Conservation (phyloP, 1,140 invertebrate species). For the Metaphire vulgaris region DNA sequence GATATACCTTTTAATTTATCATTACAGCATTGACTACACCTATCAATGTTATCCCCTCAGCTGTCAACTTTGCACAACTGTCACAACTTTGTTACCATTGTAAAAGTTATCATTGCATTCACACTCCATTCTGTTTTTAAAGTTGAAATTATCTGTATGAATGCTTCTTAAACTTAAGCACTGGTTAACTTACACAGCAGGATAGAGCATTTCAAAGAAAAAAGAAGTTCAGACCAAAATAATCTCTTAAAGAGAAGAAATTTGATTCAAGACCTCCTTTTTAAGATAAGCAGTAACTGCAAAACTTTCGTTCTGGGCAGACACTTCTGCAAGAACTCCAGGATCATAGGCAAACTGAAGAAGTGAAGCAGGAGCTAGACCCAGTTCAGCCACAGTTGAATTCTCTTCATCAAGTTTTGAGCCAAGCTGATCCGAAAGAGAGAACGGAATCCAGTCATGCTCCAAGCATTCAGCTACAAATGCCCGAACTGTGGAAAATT, state of each 20-base stretch:
- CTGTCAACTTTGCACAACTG: too few species aligned
- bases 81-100: too few species aligned
- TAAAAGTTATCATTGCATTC: too few species aligned
- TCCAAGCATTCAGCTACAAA: slow-evolving; percentile 44
- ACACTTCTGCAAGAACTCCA: slow-evolving; percentile 38
- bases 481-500: slow-evolving; percentile 35
- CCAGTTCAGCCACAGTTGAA: slow-evolving; percentile 43
- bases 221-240: too few species aligned
- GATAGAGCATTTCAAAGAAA: too few species aligned
- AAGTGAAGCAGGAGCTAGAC: slow-evolving; percentile 48
- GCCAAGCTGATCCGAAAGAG: slow-evolving; percentile 36
- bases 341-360: slow-evolving; percentile 47
- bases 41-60: too few species aligned
- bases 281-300: slow-evolving; percentile 32
- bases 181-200: too few species aligned
- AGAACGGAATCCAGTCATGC: slow-evolving; percentile 49
- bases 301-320: slow-evolving; percentile 36
- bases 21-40: too few species aligned
- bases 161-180: too few species aligned
- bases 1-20: too few species aligned
- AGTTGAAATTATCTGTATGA: too few species aligned
- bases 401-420: slow-evolving; percentile 41
- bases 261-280: slow-evolving; percentile 20
- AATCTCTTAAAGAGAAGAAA: not conserved
- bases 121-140: too few species aligned